Conservation (phyloP, 2,888 invertebrate species). For the Ormyrus rosae region DNA sequence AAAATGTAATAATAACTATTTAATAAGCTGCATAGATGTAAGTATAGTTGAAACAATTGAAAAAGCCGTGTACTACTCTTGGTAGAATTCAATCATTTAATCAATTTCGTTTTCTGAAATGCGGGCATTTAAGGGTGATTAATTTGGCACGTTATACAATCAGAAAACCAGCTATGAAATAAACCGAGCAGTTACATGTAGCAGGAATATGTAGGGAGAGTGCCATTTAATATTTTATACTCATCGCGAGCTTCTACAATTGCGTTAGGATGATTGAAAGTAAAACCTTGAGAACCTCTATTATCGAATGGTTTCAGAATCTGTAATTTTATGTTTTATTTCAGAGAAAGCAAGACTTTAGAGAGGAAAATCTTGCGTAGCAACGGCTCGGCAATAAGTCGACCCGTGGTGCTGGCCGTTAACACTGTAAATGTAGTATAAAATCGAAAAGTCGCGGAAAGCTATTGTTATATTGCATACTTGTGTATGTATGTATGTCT, state of each 20-base stretch:
- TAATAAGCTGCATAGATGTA: constrained; percentile 45
- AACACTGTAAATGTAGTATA: constrained; percentile 50
- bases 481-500: constrained; percentile 43
- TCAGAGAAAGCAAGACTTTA: constrained; percentile 57
- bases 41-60: constrained; percentile 38
- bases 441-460: constrained; percentile 41
- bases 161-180: constrained; percentile 12
- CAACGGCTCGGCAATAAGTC: constrained; percentile 17
- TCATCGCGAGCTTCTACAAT: constrained; percentile 41
- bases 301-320: constrained; percentile 27
- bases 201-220: constrained; percentile 47
- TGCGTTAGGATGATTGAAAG: constrained; percentile 46
- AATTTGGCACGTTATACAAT: constrained; percentile 12
- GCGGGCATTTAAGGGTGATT: constrained; percentile 48
- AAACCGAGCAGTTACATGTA: constrained; percentile 46
- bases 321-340: constrained; percentile 32
- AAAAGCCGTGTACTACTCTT: constrained; percentile 43
- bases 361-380: constrained; percentile 49
- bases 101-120: constrained; percentile 37
- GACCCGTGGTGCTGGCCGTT: constrained; percentile 29
- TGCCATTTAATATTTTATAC: constrained; percentile 56
- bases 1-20: constrained; percentile 62
- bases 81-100: constrained; percentile 44
- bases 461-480: constrained; percentile 52
- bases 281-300: constrained; percentile 32